A percentile compares a stretch with the other conserved stretches of the same genome.
Conservation (phyloP, 2,113 vertebrate genomes). For the Columba livia region DNA sequence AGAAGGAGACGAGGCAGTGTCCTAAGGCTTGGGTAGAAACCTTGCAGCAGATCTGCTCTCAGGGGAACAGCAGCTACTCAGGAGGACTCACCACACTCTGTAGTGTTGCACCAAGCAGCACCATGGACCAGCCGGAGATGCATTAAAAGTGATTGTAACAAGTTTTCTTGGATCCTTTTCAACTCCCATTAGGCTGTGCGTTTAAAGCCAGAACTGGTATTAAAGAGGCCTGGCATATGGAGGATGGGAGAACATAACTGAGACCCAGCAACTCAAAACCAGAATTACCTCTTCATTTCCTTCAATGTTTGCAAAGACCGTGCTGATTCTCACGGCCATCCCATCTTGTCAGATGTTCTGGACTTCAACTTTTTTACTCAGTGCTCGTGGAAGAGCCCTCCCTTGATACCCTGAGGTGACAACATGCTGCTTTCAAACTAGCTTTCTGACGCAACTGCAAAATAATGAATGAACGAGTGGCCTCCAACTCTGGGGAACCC, state of each 20-base stretch:
- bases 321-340: not conserved
- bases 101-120: not conserved
- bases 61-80: not conserved
- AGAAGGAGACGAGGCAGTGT: not conserved
- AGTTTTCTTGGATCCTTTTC: not conserved
- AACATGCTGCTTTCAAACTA: not conserved
- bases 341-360: not conserved
- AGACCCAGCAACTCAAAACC: not conserved
- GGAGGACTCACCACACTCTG: accelerated
- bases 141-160: not conserved
- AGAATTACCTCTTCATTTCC: not conserved
- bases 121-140: accelerated
- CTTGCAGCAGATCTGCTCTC: not conserved
- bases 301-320: not conserved
- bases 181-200: not conserved
- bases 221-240: not conserved
- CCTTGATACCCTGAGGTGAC: not conserved
- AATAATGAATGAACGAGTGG: not conserved
- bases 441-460: not conserved
- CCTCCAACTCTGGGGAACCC: not conserved
- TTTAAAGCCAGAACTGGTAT: not conserved
- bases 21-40: not conserved
- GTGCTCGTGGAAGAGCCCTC: not conserved
- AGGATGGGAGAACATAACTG: not conserved
- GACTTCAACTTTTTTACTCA: not conserved